A percentile compares a stretch with the other conserved stretches of the same genome.
These are phyloP conservation scores for Crocidura indochinensis DNA, from an alignment of 2,797 vertebrate genomes.

Conservation along the genomic window DNA sequence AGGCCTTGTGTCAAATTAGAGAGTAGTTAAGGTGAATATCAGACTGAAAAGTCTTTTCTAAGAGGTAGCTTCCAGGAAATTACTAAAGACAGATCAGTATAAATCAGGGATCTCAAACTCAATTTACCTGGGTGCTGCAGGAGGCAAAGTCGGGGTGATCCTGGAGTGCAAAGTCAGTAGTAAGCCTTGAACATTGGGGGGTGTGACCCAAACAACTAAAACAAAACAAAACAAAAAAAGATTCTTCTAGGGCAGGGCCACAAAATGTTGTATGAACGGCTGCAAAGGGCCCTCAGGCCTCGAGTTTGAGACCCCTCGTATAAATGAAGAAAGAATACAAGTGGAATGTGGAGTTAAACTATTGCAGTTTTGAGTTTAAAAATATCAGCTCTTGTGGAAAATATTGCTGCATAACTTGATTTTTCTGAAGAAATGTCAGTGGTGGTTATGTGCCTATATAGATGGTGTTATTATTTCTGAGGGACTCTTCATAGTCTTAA, in stretches of 20 bases:
- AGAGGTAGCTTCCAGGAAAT: conserved; percentile 64
- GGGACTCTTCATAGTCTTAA: conserved; percentile 18
- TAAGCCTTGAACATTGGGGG: too few relatives aligned
- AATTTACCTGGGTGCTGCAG: too few relatives aligned
- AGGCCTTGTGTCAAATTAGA: conserved; percentile 44
- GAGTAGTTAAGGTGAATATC: conserved; percentile 65
- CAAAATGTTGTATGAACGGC: too few relatives aligned
- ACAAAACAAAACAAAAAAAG: too few relatives aligned
- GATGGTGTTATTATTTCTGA: conserved; percentile 52
- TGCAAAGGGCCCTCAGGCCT: too few relatives aligned
- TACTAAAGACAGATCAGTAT: conserved; percentile 68
- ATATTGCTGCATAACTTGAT: conserved; percentile 19
- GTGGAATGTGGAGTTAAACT: conserved; percentile 43
- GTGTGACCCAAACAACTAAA: too few relatives aligned
- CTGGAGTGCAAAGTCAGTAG: too few relatives aligned
- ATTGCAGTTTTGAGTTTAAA: conserved; percentile 44
- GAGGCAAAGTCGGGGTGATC: too few relatives aligned
- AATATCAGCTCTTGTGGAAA: conserved; percentile 39
- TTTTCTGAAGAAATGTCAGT: conserved; percentile 61
- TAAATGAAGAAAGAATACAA: conserved; percentile 68
- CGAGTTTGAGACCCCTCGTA: too few relatives aligned
- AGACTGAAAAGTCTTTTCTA: conserved; percentile 77
- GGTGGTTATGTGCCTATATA: conserved; percentile 16
- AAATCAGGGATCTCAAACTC: too few relatives aligned
- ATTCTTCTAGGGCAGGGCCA: too few relatives aligned